phyloP scores from a whole-genome alignment of 2,888 invertebrate species.

The Leptopilina syphax region DNA sequence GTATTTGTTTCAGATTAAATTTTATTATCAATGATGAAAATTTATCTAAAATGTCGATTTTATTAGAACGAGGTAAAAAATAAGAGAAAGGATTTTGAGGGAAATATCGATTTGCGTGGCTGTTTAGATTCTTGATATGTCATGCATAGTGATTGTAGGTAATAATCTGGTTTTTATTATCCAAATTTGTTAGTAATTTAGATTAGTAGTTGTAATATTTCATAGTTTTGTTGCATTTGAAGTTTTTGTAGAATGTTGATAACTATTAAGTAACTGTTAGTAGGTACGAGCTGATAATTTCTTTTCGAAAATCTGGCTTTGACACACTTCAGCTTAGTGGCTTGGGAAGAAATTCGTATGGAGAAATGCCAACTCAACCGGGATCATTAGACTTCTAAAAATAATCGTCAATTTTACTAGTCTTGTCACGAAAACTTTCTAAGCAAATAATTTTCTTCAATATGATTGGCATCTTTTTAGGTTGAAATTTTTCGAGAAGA shows the following conservation, averaged over 20 bases:
- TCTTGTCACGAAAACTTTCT: conserved; percentile 9
- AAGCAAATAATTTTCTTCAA: conserved; percentile 1
- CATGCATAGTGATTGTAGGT: too few relatives aligned
- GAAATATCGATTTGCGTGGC: too few relatives aligned
- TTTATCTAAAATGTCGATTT: too few relatives aligned
- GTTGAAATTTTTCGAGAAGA: not conserved
- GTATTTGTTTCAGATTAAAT: too few relatives aligned
- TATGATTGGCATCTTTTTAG: not conserved
- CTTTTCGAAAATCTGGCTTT: conserved; percentile 30
- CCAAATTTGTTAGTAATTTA: not conserved
- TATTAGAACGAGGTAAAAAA: too few relatives aligned
- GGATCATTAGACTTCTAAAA: conserved; percentile 37
- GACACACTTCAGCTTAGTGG: conserved; percentile 19
- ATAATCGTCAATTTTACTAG: conserved; percentile 33
- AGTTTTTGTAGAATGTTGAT: not conserved
- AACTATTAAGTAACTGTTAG: conserved; percentile 2
- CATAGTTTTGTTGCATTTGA: not conserved
- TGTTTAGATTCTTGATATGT: too few relatives aligned
- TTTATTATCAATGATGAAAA: too few relatives aligned
- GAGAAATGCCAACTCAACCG: conserved; percentile 36
- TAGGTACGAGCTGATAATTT: conserved; percentile 3
- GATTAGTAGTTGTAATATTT: not conserved
- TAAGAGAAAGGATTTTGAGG: too few relatives aligned
- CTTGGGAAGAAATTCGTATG: conserved; percentile 31
- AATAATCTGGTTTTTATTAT: too few relatives aligned